Evolutionary conservation across 2,797 vertebrate species (phyloP), one percentile per base, ranked within the genome.

Genomic region (Neostethus bicornis): DNA sequence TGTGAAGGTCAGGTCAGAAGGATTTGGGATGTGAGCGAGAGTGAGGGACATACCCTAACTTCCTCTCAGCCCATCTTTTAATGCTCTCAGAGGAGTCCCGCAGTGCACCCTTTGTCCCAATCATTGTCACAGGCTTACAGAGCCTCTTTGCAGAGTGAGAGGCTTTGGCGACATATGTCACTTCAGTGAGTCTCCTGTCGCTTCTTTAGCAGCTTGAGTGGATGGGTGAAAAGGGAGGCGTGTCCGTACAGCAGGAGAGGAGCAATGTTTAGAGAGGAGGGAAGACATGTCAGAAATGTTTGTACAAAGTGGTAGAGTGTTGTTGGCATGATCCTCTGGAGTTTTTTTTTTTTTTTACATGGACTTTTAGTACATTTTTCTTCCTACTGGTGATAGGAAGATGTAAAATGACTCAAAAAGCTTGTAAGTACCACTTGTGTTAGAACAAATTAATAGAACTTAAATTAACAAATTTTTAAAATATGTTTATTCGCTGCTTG

Each of bases 91-190:
- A 84, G 85, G 67, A 54, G 66, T 81, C 86, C 66, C 8, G 71
- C 66, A 62, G 85, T 81, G 81, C 74, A 74, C 61, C 69, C 85
- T 90, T 90, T 90, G 86, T 88, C 85, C 80, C 61, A 62, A 71
- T 85, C 87, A 87, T 88, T 90, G 86, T 90, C 69, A 74, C 52
- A 7, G 66, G 81, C 87, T 90, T 88, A 88, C 69, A 62, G 70
- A 73, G 61, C 72, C 63, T 81, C 76, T 75, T 74, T 84, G 78
- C 84, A 80, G 73, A 77, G 83, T 75, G 85, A 91, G 87, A 87
- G 84, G 88, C 86, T 92, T 89, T 89, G 79, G 80, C 51, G 77
- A 91, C 90, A 90, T 89, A 91, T 90, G 89, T 91, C 87, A 88
- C 79, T 82, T 82, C 62, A 84, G 74, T 56, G 87, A 85, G 84